Base-by-base conservation (phyloP, 1,140 invertebrate genomes). In the Drosophila ananassae region DNA sequence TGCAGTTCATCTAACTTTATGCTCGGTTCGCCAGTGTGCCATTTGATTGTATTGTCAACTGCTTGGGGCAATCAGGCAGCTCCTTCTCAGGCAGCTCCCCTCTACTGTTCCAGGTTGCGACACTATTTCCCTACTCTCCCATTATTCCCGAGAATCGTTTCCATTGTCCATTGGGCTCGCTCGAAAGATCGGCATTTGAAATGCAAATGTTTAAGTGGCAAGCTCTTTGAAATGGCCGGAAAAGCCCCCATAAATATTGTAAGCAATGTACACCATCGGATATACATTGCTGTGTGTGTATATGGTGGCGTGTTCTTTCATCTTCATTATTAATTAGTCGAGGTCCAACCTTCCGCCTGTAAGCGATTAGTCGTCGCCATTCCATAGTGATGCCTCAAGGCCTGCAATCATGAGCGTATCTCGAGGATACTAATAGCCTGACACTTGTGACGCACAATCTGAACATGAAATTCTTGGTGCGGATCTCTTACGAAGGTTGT, bases 161-260 rank as follows among this genome's bases (percentile, higher is more conserved):
- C 80, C 80, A 74, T 73, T 47, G 63, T 69, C 67, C 57, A 37
- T 17, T 17, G 17, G 56, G 48, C 67, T 24, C 80, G 62, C 76
- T 73, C 47, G 60, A 68, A 58, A 72, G 83, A 82, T 87, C 82
- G 74, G 48, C 73, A 81, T 85, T 85, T 87, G 58, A 75, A 82
- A 85, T 87, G 82, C 81, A 81, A 87, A 85, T 84, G 54, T 34
- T 21, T 34, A 55, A 71, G 58, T 58, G 48, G 59, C 80, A 60
- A 54, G 63, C 72, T 75, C 79, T 78, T 73, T 82, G 39, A 62
- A 62, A 48, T 28, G 32, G 21, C 17, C 57, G 47, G 30, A 58
- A 52, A 74, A 57, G 53, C 50, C 25, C 22, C 57, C 12, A 73
- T 73, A 61, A 56, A 81, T 62, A 55, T 79, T 74, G 60, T 69